Conservation (phyloP, 2,113 vertebrate genomes). For the Cinclus mexicanus region DNA sequence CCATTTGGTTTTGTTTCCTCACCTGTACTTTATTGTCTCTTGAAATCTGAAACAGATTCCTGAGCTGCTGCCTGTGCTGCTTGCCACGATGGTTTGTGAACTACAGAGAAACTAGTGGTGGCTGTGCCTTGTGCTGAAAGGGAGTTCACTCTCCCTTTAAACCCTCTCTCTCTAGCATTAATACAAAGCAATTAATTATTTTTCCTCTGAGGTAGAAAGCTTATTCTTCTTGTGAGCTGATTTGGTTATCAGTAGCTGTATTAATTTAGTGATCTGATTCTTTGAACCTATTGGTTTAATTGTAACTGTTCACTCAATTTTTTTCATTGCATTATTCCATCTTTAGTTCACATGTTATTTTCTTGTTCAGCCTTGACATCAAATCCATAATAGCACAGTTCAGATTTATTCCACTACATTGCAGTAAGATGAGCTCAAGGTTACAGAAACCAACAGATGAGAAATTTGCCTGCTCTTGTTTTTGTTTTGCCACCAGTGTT, state of each 20-base stretch:
- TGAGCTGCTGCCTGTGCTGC: not conserved
- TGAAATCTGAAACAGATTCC: not conserved
- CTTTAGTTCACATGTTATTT: not conserved
- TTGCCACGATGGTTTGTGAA: not conserved
- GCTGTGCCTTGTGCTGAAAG: not conserved
- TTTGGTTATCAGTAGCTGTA: not conserved
- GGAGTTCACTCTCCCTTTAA: not conserved
- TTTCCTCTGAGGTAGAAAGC: not conserved
- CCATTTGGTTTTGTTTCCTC: not conserved
- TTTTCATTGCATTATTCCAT: conserved; percentile 9
- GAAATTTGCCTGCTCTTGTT: not conserved
- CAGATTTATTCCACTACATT: not conserved
- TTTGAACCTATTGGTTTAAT: conserved; percentile 27
- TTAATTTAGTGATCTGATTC: conserved; percentile 22
- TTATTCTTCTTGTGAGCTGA: conserved; percentile 15
- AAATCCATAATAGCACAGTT: conserved; percentile 5
- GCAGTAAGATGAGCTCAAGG: not conserved
- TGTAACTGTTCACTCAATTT: not conserved
- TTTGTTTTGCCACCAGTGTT: not conserved
- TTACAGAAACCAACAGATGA: not conserved
- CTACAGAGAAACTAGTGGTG: not conserved
- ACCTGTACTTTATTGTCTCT: not conserved
- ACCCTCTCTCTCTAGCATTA: not conserved
- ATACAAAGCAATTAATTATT: not conserved
- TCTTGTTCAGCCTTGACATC: not conserved